Percentiles rank a stretch among this genome's conserved stretches.
Conservation (phyloP, 1,140 invertebrate genomes). For the Saccostrea echinata region DNA sequence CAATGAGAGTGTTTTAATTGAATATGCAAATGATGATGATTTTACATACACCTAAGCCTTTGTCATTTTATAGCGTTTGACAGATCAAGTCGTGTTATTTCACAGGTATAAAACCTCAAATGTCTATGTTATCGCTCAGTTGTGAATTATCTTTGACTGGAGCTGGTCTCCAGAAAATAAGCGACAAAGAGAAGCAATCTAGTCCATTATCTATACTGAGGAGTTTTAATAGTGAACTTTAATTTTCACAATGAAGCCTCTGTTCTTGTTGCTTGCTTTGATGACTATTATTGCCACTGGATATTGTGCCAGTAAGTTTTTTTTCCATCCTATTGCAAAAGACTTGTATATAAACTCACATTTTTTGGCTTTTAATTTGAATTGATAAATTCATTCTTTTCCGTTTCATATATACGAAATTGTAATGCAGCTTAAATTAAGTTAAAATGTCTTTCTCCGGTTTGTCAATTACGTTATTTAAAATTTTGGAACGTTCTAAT, state of each 20-base stretch:
- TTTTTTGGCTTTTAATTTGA: too few species aligned
- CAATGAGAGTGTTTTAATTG: constrained; percentile 6
- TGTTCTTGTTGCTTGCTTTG: not conserved
- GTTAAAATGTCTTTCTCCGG: too few species aligned
- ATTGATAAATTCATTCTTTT: too few species aligned
- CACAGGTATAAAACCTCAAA: constrained; percentile 1
- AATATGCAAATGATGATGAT: constrained; percentile 25
- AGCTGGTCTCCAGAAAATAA: constrained; percentile 1
- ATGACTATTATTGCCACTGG: not conserved
- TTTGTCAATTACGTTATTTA: too few species aligned
- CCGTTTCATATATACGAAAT: too few species aligned
- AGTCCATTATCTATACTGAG: not conserved
- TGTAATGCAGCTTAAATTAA: too few species aligned
- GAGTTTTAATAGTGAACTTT: not conserved
- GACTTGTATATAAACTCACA: too few species aligned
- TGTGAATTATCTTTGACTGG: not conserved
- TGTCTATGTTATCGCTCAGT: not conserved
- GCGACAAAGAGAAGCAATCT: not conserved
- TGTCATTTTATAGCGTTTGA: not conserved
- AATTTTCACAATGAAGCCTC: not conserved
- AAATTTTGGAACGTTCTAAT: too few species aligned
- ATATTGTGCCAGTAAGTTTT: constrained; percentile 2
- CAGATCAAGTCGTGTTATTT: not conserved
- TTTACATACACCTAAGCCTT: not conserved
- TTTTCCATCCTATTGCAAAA: not conserved